Conservation (phyloP, 92 coral and sea anemone genomes). For the Nematostella vectensis region DNA sequence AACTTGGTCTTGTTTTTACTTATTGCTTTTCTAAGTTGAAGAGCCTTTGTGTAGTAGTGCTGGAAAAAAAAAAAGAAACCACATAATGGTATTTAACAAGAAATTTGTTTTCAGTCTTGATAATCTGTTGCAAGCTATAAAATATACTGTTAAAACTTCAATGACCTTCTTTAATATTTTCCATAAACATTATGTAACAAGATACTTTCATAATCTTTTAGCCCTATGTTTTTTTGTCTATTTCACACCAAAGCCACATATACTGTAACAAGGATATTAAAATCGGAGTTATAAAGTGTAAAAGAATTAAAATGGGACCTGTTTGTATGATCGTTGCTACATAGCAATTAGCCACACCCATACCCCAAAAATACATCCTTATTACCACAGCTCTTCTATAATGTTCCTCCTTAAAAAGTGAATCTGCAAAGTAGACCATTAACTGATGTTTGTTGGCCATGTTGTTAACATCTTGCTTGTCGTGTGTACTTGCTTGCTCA, state of each 20-base stretch:
- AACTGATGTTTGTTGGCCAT: slow-evolving; percentile 73
- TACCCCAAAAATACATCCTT: neutral
- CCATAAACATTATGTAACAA: too few relatives aligned
- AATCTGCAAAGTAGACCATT: slow-evolving; percentile 71
- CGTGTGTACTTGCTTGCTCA: slow-evolving; percentile 38
- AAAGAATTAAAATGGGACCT: too few relatives aligned
- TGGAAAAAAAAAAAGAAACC: slow-evolving; percentile 4
- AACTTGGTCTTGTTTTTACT: slow-evolving; percentile 75
- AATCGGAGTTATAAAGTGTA: too few relatives aligned
- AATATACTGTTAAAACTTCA: too few relatives aligned
- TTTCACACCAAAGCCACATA: too few relatives aligned
- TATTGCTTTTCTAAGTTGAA: slow-evolving; percentile 68
- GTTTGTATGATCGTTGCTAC: too few relatives aligned
- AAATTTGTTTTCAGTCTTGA: too few relatives aligned
- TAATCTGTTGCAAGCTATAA: neutral
- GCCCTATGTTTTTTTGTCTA: too few relatives aligned
- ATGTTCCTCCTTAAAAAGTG: slow-evolving; percentile 80
- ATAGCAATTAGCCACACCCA: too few relatives aligned
- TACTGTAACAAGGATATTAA: too few relatives aligned
- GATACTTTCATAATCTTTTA: too few relatives aligned
- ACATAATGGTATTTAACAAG: neutral
- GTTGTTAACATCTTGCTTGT: slow-evolving; percentile 46
- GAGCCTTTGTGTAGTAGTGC: slow-evolving; percentile 75
- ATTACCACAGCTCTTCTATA: slow-evolving; percentile 86
- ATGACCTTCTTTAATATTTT: too few relatives aligned